These are phyloP conservation scores for Polypterus senegalus DNA, from an alignment of 2,113 vertebrate species.

Conservation along the genomic window DNA sequence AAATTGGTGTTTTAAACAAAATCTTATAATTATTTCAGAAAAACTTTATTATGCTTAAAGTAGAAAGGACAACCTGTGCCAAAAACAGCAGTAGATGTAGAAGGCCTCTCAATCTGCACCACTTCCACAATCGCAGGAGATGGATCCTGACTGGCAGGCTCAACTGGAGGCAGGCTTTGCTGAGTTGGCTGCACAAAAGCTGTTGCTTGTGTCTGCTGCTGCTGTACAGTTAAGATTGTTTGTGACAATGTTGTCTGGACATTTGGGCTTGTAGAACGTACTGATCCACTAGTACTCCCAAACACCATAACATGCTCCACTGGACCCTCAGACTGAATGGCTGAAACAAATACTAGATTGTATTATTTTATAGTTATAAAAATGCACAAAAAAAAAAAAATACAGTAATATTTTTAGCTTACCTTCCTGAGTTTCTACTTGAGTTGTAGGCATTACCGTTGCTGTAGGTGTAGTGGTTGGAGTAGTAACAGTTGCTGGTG, in stretches of 20 bases:
- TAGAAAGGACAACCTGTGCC: constrained; percentile 62
- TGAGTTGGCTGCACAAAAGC: constrained; percentile 96
- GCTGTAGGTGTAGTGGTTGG: constrained; percentile 85
- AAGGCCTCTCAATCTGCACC: constrained; percentile 78
- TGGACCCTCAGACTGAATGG: constrained; percentile 78
- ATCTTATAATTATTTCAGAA: neutral
- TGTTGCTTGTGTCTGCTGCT: constrained; percentile 75
- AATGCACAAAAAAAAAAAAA: neutral
- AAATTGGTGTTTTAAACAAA: too few species aligned
- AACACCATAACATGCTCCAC: constrained; percentile 89
- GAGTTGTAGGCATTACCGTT: constrained; percentile 96
- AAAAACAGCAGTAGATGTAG: constrained; percentile 78
- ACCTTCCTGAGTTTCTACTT: constrained; percentile 93
- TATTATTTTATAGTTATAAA: too few species aligned
- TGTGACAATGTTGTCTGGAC: constrained; percentile 74
- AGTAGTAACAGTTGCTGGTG: constrained; percentile 79
- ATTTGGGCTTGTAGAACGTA: constrained; percentile 90
- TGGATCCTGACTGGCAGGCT: constrained; percentile 71
- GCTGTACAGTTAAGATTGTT: constrained; percentile 73
- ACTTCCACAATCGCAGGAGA: constrained; percentile 63
- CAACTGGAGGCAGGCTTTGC: constrained; percentile 69
- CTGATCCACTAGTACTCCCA: constrained; percentile 84
- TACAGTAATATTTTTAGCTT: constrained; percentile 6
- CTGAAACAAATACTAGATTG: constrained; percentile 34
- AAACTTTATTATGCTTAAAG: neutral